Evolutionary conservation across 2,113 vertebrate genomes (phyloP).

Genomic region (Columba janthina): DNA sequence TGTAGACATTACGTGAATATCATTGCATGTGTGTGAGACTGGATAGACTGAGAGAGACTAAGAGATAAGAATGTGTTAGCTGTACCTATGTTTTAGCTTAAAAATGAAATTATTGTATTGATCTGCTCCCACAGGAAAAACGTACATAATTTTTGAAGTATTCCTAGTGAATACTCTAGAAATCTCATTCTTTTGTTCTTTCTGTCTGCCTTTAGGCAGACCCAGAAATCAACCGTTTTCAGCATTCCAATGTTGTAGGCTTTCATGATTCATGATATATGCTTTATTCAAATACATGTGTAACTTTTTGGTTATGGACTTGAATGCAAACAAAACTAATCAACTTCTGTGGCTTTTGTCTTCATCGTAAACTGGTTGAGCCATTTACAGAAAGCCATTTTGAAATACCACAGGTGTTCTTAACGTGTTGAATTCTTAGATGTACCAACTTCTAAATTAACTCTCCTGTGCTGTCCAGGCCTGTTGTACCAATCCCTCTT

Average conservation of each 20-base stretch:
- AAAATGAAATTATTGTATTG: slow-evolving; percentile 45
- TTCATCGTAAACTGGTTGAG: neutral
- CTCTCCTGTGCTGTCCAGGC: neutral
- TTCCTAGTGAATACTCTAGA: neutral
- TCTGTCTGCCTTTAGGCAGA: slow-evolving; percentile 51
- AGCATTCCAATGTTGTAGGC: neutral
- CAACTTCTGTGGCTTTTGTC: neutral
- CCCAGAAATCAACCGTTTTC: slow-evolving; percentile 52
- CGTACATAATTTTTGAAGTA: neutral
- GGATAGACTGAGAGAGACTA: slow-evolving; percentile 1
- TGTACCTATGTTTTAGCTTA: neutral
- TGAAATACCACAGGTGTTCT: neutral
- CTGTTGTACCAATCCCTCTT: neutral
- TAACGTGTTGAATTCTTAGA: neutral
- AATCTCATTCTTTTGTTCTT: slow-evolving; percentile 42
- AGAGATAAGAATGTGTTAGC: neutral
- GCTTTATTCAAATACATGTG: slow-evolving; percentile 53
- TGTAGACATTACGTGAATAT: slow-evolving; percentile 17
- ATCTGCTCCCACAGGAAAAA: slow-evolving; percentile 43
- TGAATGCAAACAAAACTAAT: slow-evolving; percentile 30
- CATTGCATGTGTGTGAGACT: neutral
- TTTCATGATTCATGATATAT: slow-evolving; percentile 46
- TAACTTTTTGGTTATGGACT: slow-evolving; percentile 34
- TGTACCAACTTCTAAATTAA: neutral
- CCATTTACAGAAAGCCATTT: neutral